A percentile compares a stretch with the other conserved stretches of the same genome.
These are phyloP conservation scores for Neosilurus hyrtlii DNA, from an alignment of 2,797 vertebrate species.

Conservation along the genomic window DNA sequence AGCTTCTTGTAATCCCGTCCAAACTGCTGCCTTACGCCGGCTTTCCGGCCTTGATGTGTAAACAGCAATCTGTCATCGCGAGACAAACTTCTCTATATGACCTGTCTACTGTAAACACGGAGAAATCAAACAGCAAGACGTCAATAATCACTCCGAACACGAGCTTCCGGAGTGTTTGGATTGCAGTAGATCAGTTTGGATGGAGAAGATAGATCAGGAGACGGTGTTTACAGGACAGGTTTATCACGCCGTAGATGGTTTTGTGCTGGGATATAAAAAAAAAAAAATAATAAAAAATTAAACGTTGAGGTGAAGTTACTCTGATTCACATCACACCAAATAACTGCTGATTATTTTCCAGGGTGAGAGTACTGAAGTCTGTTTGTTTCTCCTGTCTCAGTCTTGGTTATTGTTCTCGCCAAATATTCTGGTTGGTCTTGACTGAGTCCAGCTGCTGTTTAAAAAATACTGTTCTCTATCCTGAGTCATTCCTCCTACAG, in stretches of 20 bases:
- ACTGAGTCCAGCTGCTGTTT: no score
- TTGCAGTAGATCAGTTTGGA: neutral
- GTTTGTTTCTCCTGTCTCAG: no score
- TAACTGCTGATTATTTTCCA: neutral
- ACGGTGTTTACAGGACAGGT: neutral
- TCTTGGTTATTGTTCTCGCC: no score
- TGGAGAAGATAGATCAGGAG: neutral
- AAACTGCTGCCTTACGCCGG: constrained; percentile 43
- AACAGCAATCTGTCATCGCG: constrained; percentile 39
- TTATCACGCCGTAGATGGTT: neutral
- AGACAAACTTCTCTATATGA: constrained; percentile 33
- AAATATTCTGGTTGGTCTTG: no score
- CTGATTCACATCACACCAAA: neutral
- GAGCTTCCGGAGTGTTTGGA: neutral
- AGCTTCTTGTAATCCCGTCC: constrained; percentile 51
- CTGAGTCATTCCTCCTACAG: no score
- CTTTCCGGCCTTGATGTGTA: constrained; percentile 27
- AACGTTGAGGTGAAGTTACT: neutral
- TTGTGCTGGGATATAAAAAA: no score
- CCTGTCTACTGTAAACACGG: constrained; percentile 21
- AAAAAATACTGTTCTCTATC: no score
- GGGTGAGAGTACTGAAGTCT: no score
- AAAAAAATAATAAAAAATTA: neutral
- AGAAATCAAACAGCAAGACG: constrained; percentile 10
- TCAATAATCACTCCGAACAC: constrained; percentile 3